Percentiles rank a stretch among this genome's conserved stretches.
Evolutionary conservation across 2,797 vertebrate species (phyloP).

Genomic region (Gouania willdenowi): DNA sequence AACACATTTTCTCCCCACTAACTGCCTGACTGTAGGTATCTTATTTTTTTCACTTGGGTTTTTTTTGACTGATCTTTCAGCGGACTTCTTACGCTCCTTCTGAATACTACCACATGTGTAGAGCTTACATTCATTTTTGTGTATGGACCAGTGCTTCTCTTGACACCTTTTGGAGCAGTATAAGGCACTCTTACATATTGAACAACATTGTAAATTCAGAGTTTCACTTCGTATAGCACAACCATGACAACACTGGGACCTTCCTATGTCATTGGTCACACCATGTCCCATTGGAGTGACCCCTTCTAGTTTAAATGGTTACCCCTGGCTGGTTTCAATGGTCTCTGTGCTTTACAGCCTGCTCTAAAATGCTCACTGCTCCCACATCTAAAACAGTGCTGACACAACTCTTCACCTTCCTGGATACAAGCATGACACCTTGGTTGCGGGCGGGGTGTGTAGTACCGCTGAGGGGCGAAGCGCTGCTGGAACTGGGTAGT

Average conservation of each 20-base stretch:
- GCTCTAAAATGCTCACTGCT: slow-evolving; percentile 13
- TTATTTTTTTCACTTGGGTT: neutral
- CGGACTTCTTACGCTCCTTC: too few relatives aligned
- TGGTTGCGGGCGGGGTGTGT: accelerated
- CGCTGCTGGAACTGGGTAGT: too few relatives aligned
- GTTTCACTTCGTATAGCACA: neutral
- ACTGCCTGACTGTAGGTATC: too few relatives aligned
- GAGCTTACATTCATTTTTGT: neutral
- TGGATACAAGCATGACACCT: neutral
- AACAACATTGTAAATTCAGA: neutral
- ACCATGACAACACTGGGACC: slow-evolving; percentile 8
- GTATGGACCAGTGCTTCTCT: slow-evolving; percentile 3
- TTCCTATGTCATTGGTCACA: neutral
- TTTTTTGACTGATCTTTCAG: neutral
- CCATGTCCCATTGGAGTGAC: neutral
- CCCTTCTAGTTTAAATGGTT: neutral
- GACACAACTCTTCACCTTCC: neutral
- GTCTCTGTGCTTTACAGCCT: neutral
- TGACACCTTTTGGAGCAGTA: slow-evolving; percentile 5
- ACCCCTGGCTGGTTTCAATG: neutral
- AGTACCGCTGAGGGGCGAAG: too few relatives aligned
- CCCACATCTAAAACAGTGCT: slow-evolving; percentile 9
- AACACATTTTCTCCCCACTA: slow-evolving; percentile 13
- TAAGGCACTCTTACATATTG: slow-evolving; percentile 9
- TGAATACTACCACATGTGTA: too few relatives aligned